A percentile compares a stretch with the other conserved stretches of the same genome.
Evolutionary conservation across 2,888 invertebrate genomes (phyloP).

Genomic region (Coelopa pilipes): DNA sequence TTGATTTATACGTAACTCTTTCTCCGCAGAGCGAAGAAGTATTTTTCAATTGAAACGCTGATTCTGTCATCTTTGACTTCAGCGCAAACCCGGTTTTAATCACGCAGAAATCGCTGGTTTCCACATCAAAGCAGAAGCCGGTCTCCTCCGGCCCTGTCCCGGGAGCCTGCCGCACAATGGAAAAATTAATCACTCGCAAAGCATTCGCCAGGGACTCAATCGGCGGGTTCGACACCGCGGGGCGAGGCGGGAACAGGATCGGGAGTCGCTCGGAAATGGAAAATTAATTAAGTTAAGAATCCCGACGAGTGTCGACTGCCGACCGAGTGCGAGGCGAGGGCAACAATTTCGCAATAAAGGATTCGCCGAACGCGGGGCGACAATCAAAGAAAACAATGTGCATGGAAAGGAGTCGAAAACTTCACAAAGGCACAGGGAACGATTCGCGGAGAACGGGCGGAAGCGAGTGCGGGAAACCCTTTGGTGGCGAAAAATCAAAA

Average conservation of each 20-base stretch:
- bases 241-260: background rate
- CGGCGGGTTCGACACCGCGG: constrained; percentile 6
- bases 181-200: constrained; percentile 37
- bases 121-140: background rate
- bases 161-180: background rate
- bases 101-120: background rate
- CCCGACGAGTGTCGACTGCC: constrained; percentile 2
- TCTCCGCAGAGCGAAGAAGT: too few species aligned
- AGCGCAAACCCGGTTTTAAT: background rate
- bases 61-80: too few species aligned
- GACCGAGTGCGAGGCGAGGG: constrained; percentile 20
- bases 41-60: too few species aligned
- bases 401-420: background rate
- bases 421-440: constrained; percentile 20
- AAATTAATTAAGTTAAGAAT: constrained; percentile 40
- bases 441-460: background rate
- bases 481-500: background rate
- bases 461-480: background rate
- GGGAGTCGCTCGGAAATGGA: constrained; percentile 32
- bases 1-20: too few species aligned
- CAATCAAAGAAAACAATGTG: background rate
- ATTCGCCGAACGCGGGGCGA: too few species aligned
- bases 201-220: constrained; percentile 11
- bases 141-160: background rate
- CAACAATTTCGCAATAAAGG: constrained; percentile 20